Evolutionary conservation across 2,888 invertebrate genomes (phyloP).

Genomic region (Stictocephala bisonia): DNA sequence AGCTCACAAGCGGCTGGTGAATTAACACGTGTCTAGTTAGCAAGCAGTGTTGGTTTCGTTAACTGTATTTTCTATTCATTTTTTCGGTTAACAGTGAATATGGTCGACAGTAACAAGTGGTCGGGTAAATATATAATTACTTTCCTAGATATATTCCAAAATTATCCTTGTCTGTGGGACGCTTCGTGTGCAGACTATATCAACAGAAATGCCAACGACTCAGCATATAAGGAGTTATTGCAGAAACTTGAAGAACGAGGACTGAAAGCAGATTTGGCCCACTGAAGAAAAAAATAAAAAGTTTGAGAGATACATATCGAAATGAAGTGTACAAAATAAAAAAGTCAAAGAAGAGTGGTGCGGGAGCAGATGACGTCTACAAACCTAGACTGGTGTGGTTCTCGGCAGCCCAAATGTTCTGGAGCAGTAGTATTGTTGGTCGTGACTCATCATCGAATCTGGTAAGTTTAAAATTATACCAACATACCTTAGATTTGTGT

Average conservation of each 20-base stretch:
- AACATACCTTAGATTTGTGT: not conserved
- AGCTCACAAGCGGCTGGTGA: constrained; percentile 19
- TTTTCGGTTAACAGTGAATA: constrained; percentile 16
- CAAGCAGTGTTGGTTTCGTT: not conserved
- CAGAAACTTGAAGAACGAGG: constrained; percentile 18
- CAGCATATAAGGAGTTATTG: constrained; percentile 24
- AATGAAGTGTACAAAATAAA: constrained; percentile 25
- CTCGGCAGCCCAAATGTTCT: constrained; percentile 39
- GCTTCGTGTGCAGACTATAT: constrained; percentile 24
- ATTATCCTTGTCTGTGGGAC: constrained; percentile 28
- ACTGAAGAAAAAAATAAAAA: constrained; percentile 21
- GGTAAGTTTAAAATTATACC: constrained; percentile 38
- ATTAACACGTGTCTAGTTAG: constrained; percentile 8
- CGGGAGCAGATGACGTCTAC: constrained; percentile 22
- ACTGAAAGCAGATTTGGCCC: constrained; percentile 5
- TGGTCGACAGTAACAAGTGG: constrained; percentile 37
- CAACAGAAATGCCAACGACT: constrained; percentile 35
- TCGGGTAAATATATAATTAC: constrained; percentile 14
- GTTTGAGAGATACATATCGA: constrained; percentile 24
- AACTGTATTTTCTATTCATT: constrained; percentile 4
- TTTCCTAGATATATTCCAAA: constrained; percentile 22
- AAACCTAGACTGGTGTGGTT: constrained; percentile 33
- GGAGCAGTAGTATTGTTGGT: constrained; percentile 28
- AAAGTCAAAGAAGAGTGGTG: constrained; percentile 24
- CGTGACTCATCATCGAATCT: constrained; percentile 42